Evolutionary conservation across 2,888 invertebrate species (phyloP), one percentile per base, ranked within the genome.

Genomic region (Brenthis hecate): DNA sequence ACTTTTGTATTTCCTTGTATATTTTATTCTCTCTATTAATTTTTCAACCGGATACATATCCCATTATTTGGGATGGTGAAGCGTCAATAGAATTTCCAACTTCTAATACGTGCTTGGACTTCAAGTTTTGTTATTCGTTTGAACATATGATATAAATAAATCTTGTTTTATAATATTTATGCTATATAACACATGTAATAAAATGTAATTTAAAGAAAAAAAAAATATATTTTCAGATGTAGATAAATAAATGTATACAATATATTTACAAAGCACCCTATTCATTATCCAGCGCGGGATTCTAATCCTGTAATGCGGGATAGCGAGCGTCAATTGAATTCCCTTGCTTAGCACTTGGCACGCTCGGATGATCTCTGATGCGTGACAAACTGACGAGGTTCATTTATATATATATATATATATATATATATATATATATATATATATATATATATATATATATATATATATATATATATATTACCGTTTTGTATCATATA

Each of bases 351-450:
- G 48, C 36, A 50, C 56, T 72, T 65, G 65, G 65, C 72, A 70
- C 62, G 67, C 65, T 65, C 69, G 65, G 65, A 36, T 69, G 65
- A 62, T 65, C 53, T 72, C 62, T 57, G 55, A 71, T 68, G 68
- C 71, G 67, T 67, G 71, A 67, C 71, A 56, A 58, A 54, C 36
- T 36, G 62, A 19, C 53, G 14, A 53, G 62, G 8, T 56, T 66
- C 58, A 54, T 67, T 65, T 57, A 48, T 61, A 23, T 53, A 62
- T 19, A 36, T 32, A 51, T 51, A 36, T 61, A 16, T 16, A 16
- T 23, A 19, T 19, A 16, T 13, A 19, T 14, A 13, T 56, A 19
- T 19, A 16, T 16, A 16, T 23, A 23, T 19, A 19, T 13, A 19
- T 14, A 13, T 36, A 3, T 23, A 23, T 56, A 13, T 47, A 47